phyloP scores from a whole-genome alignment of 2,113 vertebrate genomes.

The Varanus salvator region DNA sequence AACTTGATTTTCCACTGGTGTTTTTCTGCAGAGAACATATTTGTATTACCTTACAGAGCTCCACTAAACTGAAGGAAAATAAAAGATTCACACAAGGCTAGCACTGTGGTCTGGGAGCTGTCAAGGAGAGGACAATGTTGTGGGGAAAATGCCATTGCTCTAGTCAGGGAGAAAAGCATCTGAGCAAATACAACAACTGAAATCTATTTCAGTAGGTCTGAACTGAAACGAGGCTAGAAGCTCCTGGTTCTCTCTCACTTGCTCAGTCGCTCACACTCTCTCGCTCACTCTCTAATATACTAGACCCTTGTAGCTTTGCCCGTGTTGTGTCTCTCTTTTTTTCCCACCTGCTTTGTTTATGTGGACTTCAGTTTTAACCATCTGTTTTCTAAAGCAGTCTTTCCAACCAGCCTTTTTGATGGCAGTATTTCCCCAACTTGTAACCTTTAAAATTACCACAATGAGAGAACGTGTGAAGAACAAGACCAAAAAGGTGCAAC shows the following conservation, averaged over 20 bases:
- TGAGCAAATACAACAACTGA: background rate
- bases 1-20: background rate
- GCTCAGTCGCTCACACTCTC: too few species aligned
- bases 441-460: conserved; percentile 64
- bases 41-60: background rate
- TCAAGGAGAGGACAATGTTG: background rate
- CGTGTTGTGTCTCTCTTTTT: background rate
- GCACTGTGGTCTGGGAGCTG: background rate
- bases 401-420: conserved; percentile 32
- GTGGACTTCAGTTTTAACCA: background rate
- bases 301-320: background rate
- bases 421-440: conserved; percentile 15
- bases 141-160: background rate
- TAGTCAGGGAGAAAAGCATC: background rate
- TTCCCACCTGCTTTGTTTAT: background rate
- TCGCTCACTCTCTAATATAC: background rate
- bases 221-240: conserved; percentile 24
- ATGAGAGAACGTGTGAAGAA: conserved; percentile 31
- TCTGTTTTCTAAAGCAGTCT: background rate
- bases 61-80: background rate
- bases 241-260: background rate
- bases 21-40: background rate
- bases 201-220: conserved; percentile 15
- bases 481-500: conserved; percentile 43
- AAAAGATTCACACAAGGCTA: background rate